Evolutionary conservation across 2,113 vertebrate genomes (phyloP), one percentile per base, ranked within the genome.

Genomic region (Willisornis vidua): DNA sequence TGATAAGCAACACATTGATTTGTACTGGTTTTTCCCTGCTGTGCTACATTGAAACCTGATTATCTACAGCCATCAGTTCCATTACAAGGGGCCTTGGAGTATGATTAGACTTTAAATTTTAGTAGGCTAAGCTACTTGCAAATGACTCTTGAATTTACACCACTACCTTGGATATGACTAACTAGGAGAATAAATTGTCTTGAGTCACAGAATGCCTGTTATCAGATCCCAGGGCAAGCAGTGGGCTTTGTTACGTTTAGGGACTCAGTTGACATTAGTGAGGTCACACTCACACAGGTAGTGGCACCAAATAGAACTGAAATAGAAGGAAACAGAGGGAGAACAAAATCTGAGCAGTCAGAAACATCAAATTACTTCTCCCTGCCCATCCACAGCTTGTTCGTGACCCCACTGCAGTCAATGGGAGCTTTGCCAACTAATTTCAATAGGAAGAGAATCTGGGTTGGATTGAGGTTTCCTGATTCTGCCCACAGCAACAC

Each of bases 391-490:
- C 70, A 85, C 4, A 85, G 74, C 41, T 89, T 92, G 62, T 82
- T 67, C 28, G 23, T 79, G 62, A 91, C 67, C 63, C 43, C 31
- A 26, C 39, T 31, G 55, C 20, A 88, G 51, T 18, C 72, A 71
- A 14, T 31, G 20, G 48, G 85, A 84, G 6, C 71, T 91, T 19
- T 80, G 63, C 55, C 78, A 91, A 57, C 37, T 48, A 41, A 63
- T 73, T 90, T 85, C 63, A 86, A 52, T 12, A 77, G 72, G 39
- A 92, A 31, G n/a, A 94, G 67, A 88, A 86, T 86, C 51, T 86
- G 82, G 51, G 59, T 41, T 91, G 49, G 71, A 35, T 8, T 86
- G 78, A 93, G 82, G 82, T 83, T 94, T 96, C 75, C 67, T 90
- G 51, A 51, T 83, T 33, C 85, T 90, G 83, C 82, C 75, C 55